Percentiles rank a stretch among this genome's conserved stretches.
Evolutionary conservation across 2,113 vertebrate genomes (phyloP).

Genomic region (Semnornis frantzii): DNA sequence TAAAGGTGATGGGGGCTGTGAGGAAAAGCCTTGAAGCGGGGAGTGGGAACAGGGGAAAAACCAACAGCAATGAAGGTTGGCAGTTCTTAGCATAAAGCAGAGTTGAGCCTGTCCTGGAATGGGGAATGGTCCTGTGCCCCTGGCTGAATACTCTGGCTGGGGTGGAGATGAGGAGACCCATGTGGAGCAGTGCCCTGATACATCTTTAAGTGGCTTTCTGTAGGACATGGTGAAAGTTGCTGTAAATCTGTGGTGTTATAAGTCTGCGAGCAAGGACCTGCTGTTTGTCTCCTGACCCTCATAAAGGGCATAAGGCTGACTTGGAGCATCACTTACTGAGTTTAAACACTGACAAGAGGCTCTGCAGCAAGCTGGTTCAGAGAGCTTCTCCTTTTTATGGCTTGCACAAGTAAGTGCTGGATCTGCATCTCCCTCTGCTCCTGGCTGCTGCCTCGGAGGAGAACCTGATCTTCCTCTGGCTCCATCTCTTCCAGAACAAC

Average conservation of each 20-base stretch:
- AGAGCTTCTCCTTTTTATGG: background rate
- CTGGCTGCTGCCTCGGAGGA: background rate
- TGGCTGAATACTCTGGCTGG: background rate
- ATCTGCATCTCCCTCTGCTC: background rate
- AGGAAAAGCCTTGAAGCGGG: background rate
- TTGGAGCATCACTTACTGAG: background rate
- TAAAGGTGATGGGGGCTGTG: background rate
- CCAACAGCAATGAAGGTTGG: background rate
- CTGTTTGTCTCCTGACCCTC: background rate
- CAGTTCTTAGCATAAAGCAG: background rate
- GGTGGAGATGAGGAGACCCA: too few relatives aligned
- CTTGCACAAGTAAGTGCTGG: background rate
- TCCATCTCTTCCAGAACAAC: background rate
- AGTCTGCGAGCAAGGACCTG: background rate
- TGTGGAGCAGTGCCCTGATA: too few relatives aligned
- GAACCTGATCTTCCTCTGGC: background rate
- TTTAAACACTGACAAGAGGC: background rate
- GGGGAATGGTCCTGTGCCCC: background rate
- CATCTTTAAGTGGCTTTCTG: background rate
- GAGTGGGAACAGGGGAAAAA: background rate
- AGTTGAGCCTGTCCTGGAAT: background rate
- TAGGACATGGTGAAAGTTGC: background rate
- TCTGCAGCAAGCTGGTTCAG: rapidly evolving
- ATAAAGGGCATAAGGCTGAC: background rate
- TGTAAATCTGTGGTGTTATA: background rate